Evolutionary conservation across 2,888 invertebrate species (phyloP).

Genomic region (Drosophila ezoana): DNA sequence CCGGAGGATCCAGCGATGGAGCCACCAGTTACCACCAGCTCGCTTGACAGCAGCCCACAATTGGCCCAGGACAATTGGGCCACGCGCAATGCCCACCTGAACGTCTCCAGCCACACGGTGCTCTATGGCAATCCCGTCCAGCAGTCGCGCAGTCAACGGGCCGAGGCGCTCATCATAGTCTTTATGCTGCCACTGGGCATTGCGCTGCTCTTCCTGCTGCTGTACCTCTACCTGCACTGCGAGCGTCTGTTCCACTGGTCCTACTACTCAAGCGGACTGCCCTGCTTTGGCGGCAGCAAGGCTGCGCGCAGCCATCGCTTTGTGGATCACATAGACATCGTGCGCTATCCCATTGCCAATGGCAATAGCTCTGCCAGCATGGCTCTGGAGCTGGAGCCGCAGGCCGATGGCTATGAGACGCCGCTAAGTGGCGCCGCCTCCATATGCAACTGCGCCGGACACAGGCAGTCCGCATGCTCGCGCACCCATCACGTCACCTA

Average conservation of each 20-base stretch:
- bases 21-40: not conserved
- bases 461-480: constrained; percentile 57
- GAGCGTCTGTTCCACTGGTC: constrained; percentile 83
- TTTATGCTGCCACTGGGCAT: constrained; percentile 83
- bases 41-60: not conserved
- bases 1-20: constrained; percentile 29
- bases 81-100: constrained; percentile 37
- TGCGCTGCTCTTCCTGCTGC: constrained; percentile 79
- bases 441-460: constrained; percentile 76
- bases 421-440: constrained; percentile 75
- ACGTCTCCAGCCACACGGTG: constrained; percentile 72
- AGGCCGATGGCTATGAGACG: constrained; percentile 78
- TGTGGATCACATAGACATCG: constrained; percentile 81
- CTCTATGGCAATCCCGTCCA: constrained; percentile 80
- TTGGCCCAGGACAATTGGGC: not conserved
- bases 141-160: constrained; percentile 79
- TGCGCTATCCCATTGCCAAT: constrained; percentile 64
- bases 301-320: constrained; percentile 42
- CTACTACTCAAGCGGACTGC: constrained; percentile 71
- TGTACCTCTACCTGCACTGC: constrained; percentile 83
- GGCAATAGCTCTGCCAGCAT: constrained; percentile 46
- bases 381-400: constrained; percentile 37
- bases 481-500: constrained; percentile 80
- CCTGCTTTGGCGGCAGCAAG: constrained; percentile 57
- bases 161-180: constrained; percentile 82